These are phyloP conservation scores for Cheilosia soror DNA, from an alignment of 2,888 invertebrate species.

Conservation along the genomic window DNA sequence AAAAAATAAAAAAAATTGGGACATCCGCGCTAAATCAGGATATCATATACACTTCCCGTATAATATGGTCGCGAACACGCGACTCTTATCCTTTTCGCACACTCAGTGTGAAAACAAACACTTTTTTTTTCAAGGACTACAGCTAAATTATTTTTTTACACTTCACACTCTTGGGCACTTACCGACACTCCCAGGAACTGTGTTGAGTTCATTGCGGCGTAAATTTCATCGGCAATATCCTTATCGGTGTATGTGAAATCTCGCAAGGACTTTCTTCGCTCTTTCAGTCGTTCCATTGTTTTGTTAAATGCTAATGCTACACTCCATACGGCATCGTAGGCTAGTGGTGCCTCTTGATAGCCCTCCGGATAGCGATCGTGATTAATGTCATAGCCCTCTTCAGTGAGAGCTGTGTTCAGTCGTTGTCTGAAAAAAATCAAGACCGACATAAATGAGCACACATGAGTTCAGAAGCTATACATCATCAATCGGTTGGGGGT, in stretches of 20 bases:
- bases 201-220: conserved; percentile 99
- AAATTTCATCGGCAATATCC: conserved; percentile 97
- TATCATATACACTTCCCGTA: conserved; percentile 36
- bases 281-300: conserved; percentile 94
- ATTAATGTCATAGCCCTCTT: conserved; percentile 93
- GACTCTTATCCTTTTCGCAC: conserved; percentile 32
- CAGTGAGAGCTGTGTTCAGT: conserved; percentile 91
- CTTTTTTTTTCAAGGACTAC: conserved; percentile 35
- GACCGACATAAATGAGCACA: too few species aligned
- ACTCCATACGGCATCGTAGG: conserved; percentile 99
- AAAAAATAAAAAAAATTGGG: conserved; percentile 5
- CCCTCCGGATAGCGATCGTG: conserved; percentile 95
- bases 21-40: conserved; percentile 21
- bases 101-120: conserved; percentile 26
- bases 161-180: conserved; percentile 83
- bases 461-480: too few species aligned
- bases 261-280: conserved; percentile 91
- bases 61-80: conserved; percentile 23
- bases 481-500: too few species aligned
- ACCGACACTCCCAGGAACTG: conserved; percentile 99
- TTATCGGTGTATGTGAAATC: conserved; percentile 98
- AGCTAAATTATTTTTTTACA: neutral
- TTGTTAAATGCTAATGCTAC: conserved; percentile 98
- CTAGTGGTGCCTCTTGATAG: conserved; percentile 98
- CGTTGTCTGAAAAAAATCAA: conserved; percentile 85